Conservation (phyloP, 2,113 vertebrate genomes). For the Ondatra zibethicus region DNA sequence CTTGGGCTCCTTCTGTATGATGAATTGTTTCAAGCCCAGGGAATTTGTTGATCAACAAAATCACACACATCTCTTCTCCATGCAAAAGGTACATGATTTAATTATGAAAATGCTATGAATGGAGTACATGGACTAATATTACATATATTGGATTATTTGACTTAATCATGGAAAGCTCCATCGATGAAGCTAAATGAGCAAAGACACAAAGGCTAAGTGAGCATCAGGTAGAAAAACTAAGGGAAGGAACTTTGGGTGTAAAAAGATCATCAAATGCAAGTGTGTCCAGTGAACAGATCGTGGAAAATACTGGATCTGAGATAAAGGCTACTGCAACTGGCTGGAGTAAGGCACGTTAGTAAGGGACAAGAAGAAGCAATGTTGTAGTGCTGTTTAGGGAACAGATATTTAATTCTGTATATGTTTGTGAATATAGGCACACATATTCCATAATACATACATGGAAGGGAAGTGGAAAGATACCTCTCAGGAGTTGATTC, state of each 20-base stretch:
- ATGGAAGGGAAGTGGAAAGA: neutral
- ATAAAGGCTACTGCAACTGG: neutral
- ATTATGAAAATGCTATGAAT: neutral
- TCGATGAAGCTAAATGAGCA: conserved; percentile 6
- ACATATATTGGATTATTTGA: neutral
- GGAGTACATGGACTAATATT: neutral
- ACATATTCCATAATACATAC: no score
- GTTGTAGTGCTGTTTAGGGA: neutral
- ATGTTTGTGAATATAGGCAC: no score
- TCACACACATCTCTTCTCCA: neutral
- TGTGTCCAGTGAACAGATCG: neutral
- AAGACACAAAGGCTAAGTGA: neutral
- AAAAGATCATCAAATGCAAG: neutral
- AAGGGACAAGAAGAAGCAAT: neutral
- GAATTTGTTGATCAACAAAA: neutral
- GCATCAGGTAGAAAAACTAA: neutral
- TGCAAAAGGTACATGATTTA: neutral
- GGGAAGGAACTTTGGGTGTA: neutral
- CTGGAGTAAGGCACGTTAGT: neutral
- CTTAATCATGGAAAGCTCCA: neutral
- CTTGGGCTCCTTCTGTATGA: neutral
- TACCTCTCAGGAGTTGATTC: neutral
- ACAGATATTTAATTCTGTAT: neutral
- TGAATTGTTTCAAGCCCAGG: neutral
- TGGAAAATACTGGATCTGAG: neutral